These are phyloP conservation scores for Scomberomorus guttatus DNA, from an alignment of 2,797 vertebrate genomes.

Conservation along the genomic window DNA sequence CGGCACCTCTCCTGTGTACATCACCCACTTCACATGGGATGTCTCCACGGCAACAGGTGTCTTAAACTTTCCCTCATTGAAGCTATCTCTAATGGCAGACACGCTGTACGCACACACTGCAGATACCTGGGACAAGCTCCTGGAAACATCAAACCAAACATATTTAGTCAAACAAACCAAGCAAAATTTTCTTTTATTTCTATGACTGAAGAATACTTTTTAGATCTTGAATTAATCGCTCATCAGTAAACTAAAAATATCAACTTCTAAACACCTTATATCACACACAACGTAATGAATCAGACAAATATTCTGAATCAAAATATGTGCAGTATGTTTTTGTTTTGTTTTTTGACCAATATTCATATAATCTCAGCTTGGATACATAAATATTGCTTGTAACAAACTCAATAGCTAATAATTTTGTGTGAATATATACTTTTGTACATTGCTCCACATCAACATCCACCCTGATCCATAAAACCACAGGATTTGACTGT, in stretches of 20 bases:
- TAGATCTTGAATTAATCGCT: neutral
- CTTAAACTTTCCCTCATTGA: conserved; percentile 86
- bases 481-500: conserved; percentile 6
- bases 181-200: neutral
- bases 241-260: neutral
- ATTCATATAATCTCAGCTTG: neutral
- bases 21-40: conserved; percentile 84
- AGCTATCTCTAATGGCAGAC: conserved; percentile 76
- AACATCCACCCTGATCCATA: neutral
- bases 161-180: neutral
- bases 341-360: neutral
- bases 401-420: neutral
- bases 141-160: conserved; percentile 52
- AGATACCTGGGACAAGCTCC: conserved; percentile 81
- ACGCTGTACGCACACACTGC: conserved; percentile 81
- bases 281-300: neutral
- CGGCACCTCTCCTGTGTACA: conserved; percentile 83
- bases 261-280: neutral
- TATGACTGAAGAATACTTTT: neutral
- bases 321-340: neutral
- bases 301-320: too few species aligned
- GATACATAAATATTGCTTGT: neutral
- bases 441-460: neutral
- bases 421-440: neutral
- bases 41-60: conserved; percentile 80